A percentile compares a stretch with the other conserved stretches of the same genome.
phyloP scores from a whole-genome alignment of 2,797 vertebrate genomes.

The Allobates femoralis region DNA sequence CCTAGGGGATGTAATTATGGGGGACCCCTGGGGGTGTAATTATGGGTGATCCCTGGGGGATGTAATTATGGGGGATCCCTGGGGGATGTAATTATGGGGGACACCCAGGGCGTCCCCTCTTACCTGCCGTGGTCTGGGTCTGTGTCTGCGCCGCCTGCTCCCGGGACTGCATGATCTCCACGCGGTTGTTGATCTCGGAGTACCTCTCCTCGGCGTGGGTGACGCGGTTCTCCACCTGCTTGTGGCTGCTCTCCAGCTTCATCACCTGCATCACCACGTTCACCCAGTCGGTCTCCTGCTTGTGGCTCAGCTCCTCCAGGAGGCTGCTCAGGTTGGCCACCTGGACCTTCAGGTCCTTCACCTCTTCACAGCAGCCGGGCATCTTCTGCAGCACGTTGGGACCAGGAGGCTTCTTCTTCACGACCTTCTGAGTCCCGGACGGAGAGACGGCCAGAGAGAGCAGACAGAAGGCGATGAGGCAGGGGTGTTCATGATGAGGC shows the following conservation, averaged over 20 bases:
- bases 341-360: constrained; percentile 87
- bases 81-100: background rate
- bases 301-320: constrained; percentile 85
- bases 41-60: too few species aligned
- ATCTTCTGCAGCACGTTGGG: constrained; percentile 62
- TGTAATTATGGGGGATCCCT: background rate
- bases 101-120: too few species aligned
- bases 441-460: constrained; percentile 65
- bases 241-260: constrained; percentile 88
- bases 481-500: constrained; percentile 58
- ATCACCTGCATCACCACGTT: constrained; percentile 88
- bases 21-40: too few species aligned
- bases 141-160: constrained; percentile 85
- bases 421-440: constrained; percentile 73
- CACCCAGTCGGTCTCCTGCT: constrained; percentile 89
- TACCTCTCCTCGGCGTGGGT: constrained; percentile 92
- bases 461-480: constrained; percentile 68
- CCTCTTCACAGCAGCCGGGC: constrained; percentile 85
- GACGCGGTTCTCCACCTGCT: constrained; percentile 86
- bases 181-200: constrained; percentile 93
- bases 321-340: constrained; percentile 89
- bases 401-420: constrained; percentile 66
- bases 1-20: background rate
- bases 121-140: constrained; percentile 92
- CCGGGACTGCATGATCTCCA: constrained; percentile 88